phyloP scores from a whole-genome alignment of 2,797 vertebrate species.

The Babyrousa celebensis region DNA sequence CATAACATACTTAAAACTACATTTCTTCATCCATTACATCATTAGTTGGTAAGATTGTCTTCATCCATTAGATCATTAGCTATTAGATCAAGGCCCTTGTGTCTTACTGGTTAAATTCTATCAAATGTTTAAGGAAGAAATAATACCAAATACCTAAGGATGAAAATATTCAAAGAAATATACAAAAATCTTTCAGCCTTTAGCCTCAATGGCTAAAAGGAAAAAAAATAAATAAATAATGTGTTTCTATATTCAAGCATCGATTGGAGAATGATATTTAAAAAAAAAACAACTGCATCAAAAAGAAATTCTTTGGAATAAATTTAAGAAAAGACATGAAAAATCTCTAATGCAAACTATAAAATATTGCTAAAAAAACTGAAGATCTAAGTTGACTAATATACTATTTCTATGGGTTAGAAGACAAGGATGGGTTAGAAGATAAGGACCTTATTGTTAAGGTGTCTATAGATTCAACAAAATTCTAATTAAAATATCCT shows the following conservation, averaged over 20 bases:
- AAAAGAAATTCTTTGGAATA: neutral
- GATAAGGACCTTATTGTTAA: neutral
- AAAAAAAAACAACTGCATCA: neutral
- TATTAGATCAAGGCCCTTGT: neutral
- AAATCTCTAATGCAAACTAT: neutral
- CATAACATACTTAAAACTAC: neutral
- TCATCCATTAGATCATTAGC: neutral
- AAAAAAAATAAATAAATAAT: neutral
- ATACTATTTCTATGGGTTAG: neutral
- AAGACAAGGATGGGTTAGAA: neutral
- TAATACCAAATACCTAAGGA: neutral
- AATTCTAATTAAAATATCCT: neutral
- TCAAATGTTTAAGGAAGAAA: neutral
- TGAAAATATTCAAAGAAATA: neutral
- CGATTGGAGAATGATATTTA: neutral
- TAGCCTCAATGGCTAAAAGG: neutral
- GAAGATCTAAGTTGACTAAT: neutral
- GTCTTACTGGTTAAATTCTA: neutral
- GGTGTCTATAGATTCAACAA: neutral
- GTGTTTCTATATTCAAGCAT: neutral
- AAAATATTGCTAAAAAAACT: neutral
- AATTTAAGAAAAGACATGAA: neutral
- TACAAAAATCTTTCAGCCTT: neutral
- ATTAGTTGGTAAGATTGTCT: neutral
- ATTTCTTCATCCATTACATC: neutral